phyloP scores from a whole-genome alignment of 2,797 vertebrate genomes.

The Argyrosomus regius region DNA sequence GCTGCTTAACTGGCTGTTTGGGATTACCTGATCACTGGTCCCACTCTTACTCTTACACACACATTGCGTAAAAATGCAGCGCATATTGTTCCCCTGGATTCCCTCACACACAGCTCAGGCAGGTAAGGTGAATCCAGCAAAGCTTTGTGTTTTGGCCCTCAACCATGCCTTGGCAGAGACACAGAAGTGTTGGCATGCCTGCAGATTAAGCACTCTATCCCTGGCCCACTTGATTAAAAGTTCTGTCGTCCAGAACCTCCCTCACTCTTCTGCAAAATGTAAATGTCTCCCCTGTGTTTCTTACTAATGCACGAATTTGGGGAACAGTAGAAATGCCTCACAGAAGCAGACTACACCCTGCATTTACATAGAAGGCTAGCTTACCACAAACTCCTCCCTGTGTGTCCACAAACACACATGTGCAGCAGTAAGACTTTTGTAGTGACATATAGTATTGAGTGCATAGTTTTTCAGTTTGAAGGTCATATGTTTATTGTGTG shows the following conservation, averaged over 20 bases:
- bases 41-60: constrained; percentile 1
- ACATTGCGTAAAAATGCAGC: background rate
- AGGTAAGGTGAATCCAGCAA: constrained; percentile 45
- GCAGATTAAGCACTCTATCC: constrained; percentile 65
- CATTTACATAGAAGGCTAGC: constrained; percentile 48
- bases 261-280: constrained; percentile 40
- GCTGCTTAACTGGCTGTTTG: constrained; percentile 40
- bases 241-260: constrained; percentile 61
- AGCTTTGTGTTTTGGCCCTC: constrained; percentile 56
- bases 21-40: constrained; percentile 49
- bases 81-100: background rate
- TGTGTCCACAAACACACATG: constrained; percentile 25
- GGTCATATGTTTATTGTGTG: constrained; percentile 1
- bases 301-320: constrained; percentile 33
- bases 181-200: constrained; percentile 56
- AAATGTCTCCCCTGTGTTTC: constrained; percentile 58
- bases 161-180: constrained; percentile 54
- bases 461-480: constrained; percentile 19
- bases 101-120: constrained; percentile 12
- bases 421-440: constrained; percentile 17
- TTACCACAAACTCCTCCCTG: constrained; percentile 25
- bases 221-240: constrained; percentile 70
- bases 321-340: constrained; percentile 18
- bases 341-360: constrained; percentile 58
- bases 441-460: background rate